Evolutionary conservation across 2,888 invertebrate genomes (phyloP), one percentile per base, ranked within the genome.

Genomic region (Anagyrus pseudococci): DNA sequence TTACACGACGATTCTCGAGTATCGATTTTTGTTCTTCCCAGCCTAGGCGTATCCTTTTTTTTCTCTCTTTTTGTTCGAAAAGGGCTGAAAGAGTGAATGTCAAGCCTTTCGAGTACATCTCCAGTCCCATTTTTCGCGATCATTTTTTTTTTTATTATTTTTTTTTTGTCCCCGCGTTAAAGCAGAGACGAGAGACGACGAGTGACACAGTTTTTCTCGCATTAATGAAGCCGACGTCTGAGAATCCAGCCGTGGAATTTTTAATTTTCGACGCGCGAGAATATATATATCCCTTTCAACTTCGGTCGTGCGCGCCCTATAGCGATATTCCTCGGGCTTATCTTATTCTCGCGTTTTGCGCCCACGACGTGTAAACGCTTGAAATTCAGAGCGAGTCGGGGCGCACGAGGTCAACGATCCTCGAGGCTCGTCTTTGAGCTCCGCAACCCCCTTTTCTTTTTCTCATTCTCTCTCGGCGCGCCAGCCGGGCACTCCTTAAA

Each of bases 391-490:
- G 13, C 55, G 52, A 8, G 44, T 19, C 23, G 22, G 26, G 23
- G 22, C 23, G 47, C 20, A 33, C n/a, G 52, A 52, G 63, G 64
- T 59, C 64, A 59, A 64, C 41, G 64, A 64, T 56, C 52, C 50
- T 59, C 33, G 25, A n/a, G n/a, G 48, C 55, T 55, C 20, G 46
- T 41, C 48, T 53, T 52, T 25, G 33, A n/a, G 50, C 57, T n/a
- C 19, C 3, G 52, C 23, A 20, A 41, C 60, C 55, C 63, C 33
- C 33, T 26, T 48, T 59, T 29, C 6, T 46, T 15, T 22, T 15
- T 41, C 15, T 48, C 25, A 48, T 13, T n/a, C 25, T 13, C 40
- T 47, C 4, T 19, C 6, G 29, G 52, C 25, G 41, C 48, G 44
- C 52, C 40, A 29, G 47, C 57, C 41, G 33, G 22, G 48, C 43